Evolutionary conservation across 2,888 invertebrate species (phyloP), one percentile per base, ranked within the genome.

Genomic region (Andrena trimmerana): DNA sequence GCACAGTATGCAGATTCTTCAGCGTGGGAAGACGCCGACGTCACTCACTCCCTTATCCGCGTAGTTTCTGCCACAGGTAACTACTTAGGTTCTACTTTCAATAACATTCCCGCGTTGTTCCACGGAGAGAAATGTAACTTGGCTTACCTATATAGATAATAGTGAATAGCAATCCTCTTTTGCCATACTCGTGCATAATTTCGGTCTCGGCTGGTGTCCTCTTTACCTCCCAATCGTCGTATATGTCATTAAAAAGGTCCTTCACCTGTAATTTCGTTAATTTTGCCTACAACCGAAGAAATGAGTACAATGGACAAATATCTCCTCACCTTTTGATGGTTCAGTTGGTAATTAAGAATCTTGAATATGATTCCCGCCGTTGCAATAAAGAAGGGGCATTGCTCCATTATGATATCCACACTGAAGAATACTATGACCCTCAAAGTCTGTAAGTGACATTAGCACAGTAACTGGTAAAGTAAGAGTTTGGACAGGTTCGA

Each of bases 181-280:
- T 24, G 2, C 42, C 52, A 13, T 77, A 77, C 2, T 8, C 27
- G 0, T 2, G 4, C 36, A 77, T 20, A 42, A 77, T 71, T 4
- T 31, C 54, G 16, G 33, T 0, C 2, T 76, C 76, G 0, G 10
- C 27, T 3, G 62, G 20, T 0, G 63, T 8, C 6, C 52, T 62
- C 0, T 31, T 7, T 1, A 1, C 10, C 0, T 4, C 7, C 71
- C 71, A 77, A 24, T 77, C 76, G 0, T 20, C n/a, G 7, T 20
- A 27, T 2, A 70, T n/a, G 10, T 20, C 27, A 16, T 13, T 6
- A 10, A 76, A 10, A 16, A 76, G 52, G n/a, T 6, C 2, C 5
- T 63, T 24, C 24, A 70, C 42, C 76, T 76, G 52, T 10, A 42
- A 36, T 29, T 29, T 33, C 4, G 36, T 36, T 13, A 7, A 13